phyloP scores from a whole-genome alignment of 2,797 vertebrate genomes.

The Mustela erminea region DNA sequence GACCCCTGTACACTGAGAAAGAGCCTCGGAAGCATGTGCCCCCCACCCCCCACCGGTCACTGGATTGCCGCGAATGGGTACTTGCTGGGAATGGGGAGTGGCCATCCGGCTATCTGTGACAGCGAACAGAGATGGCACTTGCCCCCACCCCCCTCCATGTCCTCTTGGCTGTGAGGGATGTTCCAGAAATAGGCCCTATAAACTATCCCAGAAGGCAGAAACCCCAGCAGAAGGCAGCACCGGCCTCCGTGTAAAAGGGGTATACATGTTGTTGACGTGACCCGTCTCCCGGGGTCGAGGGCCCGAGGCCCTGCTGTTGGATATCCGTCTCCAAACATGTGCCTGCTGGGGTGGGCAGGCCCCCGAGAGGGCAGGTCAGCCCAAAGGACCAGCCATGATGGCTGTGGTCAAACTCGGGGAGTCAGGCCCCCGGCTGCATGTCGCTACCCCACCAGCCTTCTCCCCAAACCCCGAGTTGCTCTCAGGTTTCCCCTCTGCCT shows the following conservation, averaged over 20 bases:
- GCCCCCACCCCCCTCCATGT: not conserved
- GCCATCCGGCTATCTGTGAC: not conserved
- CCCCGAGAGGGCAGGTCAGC: accelerated
- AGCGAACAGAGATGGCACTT: not conserved
- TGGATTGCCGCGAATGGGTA: not conserved
- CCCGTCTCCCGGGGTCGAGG: not conserved
- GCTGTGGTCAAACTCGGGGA: not conserved
- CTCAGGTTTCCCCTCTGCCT: not conserved
- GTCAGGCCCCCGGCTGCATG: not conserved
- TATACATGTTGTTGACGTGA: not conserved
- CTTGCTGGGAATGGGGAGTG: not conserved
- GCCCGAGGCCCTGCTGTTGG: not conserved
- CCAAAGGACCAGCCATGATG: accelerated
- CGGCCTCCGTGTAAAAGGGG: not conserved
- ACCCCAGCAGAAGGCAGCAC: not conserved
- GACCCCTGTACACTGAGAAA: not conserved
- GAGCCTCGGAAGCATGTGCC: not conserved
- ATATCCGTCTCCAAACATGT: not conserved
- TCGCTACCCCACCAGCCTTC: not conserved
- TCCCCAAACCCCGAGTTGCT: accelerated
- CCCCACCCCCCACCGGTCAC: too few species aligned
- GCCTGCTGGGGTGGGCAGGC: not conserved
- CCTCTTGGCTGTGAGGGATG: not conserved
- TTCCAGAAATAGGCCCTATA: constrained; percentile 59
- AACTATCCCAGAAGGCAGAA: not conserved